These are phyloP conservation scores for Macrosteles quadrilineatus DNA, from an alignment of 1,140 invertebrate genomes.

Conservation along the genomic window DNA sequence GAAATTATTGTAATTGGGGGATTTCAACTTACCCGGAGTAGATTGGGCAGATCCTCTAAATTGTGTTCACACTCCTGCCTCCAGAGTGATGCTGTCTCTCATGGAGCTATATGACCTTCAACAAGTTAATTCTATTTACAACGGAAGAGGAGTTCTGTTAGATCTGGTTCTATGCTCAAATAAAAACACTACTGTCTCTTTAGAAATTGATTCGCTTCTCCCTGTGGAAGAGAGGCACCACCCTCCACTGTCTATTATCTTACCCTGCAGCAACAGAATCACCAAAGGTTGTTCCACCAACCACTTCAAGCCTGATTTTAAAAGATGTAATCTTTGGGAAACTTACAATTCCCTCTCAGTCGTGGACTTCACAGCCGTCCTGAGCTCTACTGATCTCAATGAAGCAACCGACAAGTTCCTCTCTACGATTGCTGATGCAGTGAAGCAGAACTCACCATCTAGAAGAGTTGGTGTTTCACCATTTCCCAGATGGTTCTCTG, in stretches of 20 bases:
- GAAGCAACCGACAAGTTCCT: neutral
- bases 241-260: neutral
- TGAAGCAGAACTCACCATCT: no score
- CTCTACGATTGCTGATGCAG: neutral
- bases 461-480: no score
- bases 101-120: neutral
- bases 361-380: neutral
- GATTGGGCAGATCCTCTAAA: neutral
- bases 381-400: neutral
- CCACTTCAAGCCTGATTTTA: neutral
- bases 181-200: neutral
- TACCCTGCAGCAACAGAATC: no score
- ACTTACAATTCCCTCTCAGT: neutral
- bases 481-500: neutral
- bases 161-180: neutral
- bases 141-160: neutral
- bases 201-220: neutral
- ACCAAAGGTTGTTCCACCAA: no score
- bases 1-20: neutral
- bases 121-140: neutral
- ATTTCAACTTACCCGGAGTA: neutral
- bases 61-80: neutral
- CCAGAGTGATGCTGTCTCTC: neutral
- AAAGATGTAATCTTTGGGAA: neutral
- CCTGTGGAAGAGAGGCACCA: neutral